A percentile compares a stretch with the other conserved stretches of the same genome.
phyloP scores from a whole-genome alignment of 2,888 invertebrate species.

The Xanthorhoe spadicearia region DNA sequence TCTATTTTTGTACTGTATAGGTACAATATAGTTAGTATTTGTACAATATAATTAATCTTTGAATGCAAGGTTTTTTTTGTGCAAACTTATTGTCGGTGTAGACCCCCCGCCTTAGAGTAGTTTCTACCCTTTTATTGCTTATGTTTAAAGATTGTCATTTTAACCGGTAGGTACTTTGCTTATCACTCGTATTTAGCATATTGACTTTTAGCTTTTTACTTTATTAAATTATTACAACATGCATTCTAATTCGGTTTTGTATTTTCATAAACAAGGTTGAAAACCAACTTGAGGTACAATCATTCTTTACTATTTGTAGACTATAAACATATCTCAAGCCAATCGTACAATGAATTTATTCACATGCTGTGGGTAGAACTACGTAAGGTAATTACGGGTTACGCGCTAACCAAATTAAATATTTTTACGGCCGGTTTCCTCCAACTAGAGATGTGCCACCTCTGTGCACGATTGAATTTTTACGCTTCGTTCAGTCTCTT shows the following conservation, averaged over 20 bases:
- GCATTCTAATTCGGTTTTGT: background rate
- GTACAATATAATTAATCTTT: too few relatives aligned
- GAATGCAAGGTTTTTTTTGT: too few relatives aligned
- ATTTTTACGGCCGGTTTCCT: slow-evolving; percentile 71
- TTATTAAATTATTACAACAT: too few relatives aligned
- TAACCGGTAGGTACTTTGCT: background rate
- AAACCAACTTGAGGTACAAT: background rate
- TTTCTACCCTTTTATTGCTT: too few relatives aligned
- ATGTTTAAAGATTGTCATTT: too few relatives aligned
- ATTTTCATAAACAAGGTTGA: slow-evolving; percentile 1
- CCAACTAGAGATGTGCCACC: slow-evolving; percentile 61
- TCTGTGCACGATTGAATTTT: slow-evolving; percentile 29
- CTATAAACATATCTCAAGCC: slow-evolving; percentile 40
- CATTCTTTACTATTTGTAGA: slow-evolving; percentile 24
- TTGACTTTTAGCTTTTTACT: too few relatives aligned
- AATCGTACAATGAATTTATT: slow-evolving; percentile 62
- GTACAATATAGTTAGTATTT: too few relatives aligned
- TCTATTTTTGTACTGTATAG: too few relatives aligned
- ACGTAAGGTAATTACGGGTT: slow-evolving; percentile 72
- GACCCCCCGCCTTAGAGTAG: too few relatives aligned
- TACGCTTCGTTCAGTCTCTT: slow-evolving; percentile 35
- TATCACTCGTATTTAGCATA: too few relatives aligned
- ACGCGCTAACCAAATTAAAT: slow-evolving; percentile 73
- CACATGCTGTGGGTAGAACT: slow-evolving; percentile 62
- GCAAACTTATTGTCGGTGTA: too few relatives aligned